These are phyloP conservation scores for Himalopsyche kuldschensis DNA, from an alignment of 2,888 invertebrate species.

Conservation along the genomic window DNA sequence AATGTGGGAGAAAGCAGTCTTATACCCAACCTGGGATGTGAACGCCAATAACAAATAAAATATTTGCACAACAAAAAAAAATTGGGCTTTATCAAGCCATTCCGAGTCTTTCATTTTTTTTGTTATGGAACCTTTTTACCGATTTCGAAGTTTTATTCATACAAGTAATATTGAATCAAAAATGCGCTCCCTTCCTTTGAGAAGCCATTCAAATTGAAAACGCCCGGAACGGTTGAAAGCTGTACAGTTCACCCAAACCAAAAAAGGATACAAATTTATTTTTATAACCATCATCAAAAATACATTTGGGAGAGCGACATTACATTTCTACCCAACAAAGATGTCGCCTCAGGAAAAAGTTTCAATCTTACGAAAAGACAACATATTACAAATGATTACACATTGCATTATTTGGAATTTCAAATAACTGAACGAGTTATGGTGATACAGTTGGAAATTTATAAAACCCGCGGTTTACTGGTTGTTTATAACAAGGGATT, in stretches of 20 bases:
- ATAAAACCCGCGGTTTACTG: too few species aligned
- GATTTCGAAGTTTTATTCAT: too few species aligned
- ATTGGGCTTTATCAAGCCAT: too few species aligned
- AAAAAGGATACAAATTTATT: slow-evolving; percentile 28
- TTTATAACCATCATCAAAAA: slow-evolving; percentile 37
- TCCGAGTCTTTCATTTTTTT: too few species aligned
- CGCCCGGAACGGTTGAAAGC: not conserved
- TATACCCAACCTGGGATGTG: too few species aligned
- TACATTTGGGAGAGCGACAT: slow-evolving; percentile 31
- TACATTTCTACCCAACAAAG: slow-evolving; percentile 1
- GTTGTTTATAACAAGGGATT: too few species aligned
- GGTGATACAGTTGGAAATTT: not conserved
- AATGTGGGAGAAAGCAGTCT: too few species aligned
- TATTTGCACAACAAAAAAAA: too few species aligned
- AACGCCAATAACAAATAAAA: too few species aligned
- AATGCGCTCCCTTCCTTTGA: not conserved
- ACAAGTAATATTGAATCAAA: not conserved
- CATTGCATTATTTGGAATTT: not conserved
- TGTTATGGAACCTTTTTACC: too few species aligned
- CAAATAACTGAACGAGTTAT: not conserved
- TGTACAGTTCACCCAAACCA: slow-evolving; percentile 14
- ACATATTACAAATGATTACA: not conserved
- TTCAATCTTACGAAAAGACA: not conserved
- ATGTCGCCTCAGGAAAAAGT: not conserved
- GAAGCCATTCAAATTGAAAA: not conserved